phyloP scores from a whole-genome alignment of 2,888 invertebrate genomes.

The Drosophila picticornis region DNA sequence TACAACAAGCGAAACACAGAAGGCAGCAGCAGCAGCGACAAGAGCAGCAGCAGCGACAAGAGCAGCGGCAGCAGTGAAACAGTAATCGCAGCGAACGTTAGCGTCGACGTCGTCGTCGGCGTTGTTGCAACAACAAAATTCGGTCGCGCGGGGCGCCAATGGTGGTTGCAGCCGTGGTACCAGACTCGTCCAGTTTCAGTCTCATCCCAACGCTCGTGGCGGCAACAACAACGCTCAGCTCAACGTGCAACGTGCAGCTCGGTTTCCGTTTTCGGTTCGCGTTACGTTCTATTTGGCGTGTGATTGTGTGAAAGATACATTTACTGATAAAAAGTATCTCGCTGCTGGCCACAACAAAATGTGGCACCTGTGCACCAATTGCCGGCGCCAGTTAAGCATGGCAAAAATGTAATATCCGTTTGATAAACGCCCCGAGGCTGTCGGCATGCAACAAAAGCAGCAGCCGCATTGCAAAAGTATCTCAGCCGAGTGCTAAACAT shows the following conservation, averaged over 20 bases:
- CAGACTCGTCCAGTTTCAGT: slow-evolving; percentile 63
- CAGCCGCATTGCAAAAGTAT: slow-evolving; percentile 35
- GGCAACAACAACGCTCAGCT: slow-evolving; percentile 69
- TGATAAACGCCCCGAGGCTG: slow-evolving; percentile 26
- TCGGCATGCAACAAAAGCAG: slow-evolving; percentile 43
- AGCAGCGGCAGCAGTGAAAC: slow-evolving; percentile 8
- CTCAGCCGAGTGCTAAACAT: slow-evolving; percentile 56
- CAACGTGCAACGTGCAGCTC: slow-evolving; percentile 25
- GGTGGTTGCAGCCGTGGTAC: slow-evolving; percentile 51
- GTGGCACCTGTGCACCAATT: slow-evolving; percentile 65
- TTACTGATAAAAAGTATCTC: slow-evolving; percentile 41
- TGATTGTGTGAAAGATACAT: slow-evolving; percentile 34
- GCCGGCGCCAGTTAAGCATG: slow-evolving; percentile 49
- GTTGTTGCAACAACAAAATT: slow-evolving; percentile 46
- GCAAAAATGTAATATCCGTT: slow-evolving; percentile 41
- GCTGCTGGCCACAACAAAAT: slow-evolving; percentile 53
- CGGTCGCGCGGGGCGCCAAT: slow-evolving; percentile 41
- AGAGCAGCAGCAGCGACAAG: slow-evolving; percentile 3
- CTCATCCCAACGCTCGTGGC: slow-evolving; percentile 80
- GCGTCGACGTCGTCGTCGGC: slow-evolving; percentile 35
- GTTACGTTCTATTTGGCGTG: slow-evolving; percentile 27
- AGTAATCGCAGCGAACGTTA: slow-evolving; percentile 26
- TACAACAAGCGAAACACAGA: slow-evolving; percentile 63
- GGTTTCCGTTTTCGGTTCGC: slow-evolving; percentile 36
- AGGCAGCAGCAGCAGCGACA: slow-evolving; percentile 20